Conservation (phyloP, 2,113 vertebrate genomes). For the Morone chrysops region DNA sequence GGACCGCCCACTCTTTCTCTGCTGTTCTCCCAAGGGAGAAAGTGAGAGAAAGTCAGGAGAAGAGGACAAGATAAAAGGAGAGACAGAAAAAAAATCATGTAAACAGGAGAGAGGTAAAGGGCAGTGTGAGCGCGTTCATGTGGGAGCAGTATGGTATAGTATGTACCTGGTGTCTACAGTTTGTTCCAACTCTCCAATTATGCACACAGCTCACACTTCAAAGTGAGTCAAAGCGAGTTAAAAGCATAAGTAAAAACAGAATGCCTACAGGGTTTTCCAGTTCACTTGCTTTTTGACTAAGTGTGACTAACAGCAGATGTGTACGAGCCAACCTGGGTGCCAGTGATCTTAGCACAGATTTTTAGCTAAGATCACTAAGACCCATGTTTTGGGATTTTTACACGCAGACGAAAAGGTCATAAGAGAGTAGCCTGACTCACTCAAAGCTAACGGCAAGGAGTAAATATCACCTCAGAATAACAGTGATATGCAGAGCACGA, state of each 20-base stretch:
- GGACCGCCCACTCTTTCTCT: constrained; percentile 66
- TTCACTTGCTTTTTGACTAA: constrained; percentile 31
- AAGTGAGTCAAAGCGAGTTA: constrained; percentile 27
- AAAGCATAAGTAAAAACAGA: constrained; percentile 21
- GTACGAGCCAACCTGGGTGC: constrained; percentile 4
- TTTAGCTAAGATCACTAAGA: constrained; percentile 2
- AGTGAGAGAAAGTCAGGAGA: constrained; percentile 52
- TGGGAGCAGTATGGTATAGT: constrained; percentile 13
- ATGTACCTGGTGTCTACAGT: constrained; percentile 37
- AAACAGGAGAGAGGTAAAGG: constrained; percentile 29
- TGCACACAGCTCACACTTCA: constrained; percentile 32
- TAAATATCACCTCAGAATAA: constrained; percentile 15
- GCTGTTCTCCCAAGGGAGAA: constrained; percentile 65
- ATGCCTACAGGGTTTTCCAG: constrained; percentile 14
- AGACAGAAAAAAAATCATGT: constrained; percentile 30
- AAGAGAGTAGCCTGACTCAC: constrained; percentile 6
- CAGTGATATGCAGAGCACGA: neutral
- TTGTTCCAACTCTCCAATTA: constrained; percentile 26
- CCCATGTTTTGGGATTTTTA: constrained; percentile 13
- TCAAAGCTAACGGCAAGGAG: neutral
- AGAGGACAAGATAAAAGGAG: constrained; percentile 64
- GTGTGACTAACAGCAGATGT: constrained; percentile 43
- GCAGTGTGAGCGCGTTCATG: constrained; percentile 15
- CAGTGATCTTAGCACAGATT: neutral
- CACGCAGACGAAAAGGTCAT: neutral